These are phyloP conservation scores for Nemotelus nigrinus DNA, from an alignment of 2,888 invertebrate genomes.

Conservation along the genomic window DNA sequence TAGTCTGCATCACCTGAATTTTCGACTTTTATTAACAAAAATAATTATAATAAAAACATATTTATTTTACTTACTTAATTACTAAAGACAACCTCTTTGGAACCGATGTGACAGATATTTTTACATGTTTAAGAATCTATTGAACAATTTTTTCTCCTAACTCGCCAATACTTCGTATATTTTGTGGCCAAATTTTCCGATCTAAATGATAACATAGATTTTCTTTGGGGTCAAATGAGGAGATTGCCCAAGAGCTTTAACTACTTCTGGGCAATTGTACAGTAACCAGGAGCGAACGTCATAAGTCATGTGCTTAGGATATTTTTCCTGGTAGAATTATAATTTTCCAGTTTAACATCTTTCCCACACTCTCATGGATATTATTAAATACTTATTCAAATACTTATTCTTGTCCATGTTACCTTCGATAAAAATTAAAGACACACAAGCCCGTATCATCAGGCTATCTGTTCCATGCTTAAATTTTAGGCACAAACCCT, in stretches of 20 bases:
- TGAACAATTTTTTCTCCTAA: background rate
- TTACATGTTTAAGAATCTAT: constrained; percentile 13
- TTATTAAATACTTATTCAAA: background rate
- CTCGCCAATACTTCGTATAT: background rate
- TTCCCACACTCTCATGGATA: background rate
- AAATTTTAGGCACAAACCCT: background rate
- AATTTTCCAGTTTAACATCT: background rate
- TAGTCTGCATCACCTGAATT: no score
- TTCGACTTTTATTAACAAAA: no score
- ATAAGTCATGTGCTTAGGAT: constrained; percentile 1
- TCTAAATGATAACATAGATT: constrained; percentile 1
- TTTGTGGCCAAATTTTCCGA: background rate
- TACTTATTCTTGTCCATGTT: background rate
- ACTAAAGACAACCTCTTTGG: no score
- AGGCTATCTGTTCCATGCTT: background rate
- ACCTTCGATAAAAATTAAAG: constrained; percentile 13
- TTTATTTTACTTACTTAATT: no score
- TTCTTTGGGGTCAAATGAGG: background rate
- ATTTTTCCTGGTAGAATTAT: background rate
- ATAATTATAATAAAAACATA: no score
- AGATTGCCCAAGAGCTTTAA: background rate
- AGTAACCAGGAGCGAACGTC: background rate
- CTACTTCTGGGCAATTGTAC: constrained; percentile 13
- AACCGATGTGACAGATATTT: background rate
- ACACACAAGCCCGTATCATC: background rate